Evolutionary conservation across 2,888 invertebrate species (phyloP), one percentile per base, ranked within the genome.

Genomic region (Sinopyrophorus schimmeli): DNA sequence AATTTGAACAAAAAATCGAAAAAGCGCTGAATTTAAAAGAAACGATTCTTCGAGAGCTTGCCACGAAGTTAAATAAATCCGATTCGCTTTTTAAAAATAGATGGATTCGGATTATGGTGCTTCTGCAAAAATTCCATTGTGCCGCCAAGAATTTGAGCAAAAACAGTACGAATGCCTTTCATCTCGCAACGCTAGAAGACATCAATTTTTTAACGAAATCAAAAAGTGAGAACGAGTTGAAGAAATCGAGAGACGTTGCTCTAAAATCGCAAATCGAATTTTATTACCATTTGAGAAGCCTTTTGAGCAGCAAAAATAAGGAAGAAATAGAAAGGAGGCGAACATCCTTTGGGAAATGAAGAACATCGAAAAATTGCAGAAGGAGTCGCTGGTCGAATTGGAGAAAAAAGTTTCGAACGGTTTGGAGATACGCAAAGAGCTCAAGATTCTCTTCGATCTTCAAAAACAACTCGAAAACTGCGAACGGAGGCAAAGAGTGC

Each of bases 281-380:
- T 6, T n/a, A 42, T 11, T 15, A 30, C 6, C 9, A 30, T 26
- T 21, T 52, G 12, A 42, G 28, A n/a, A 9, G n/a, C 4, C 16
- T 47, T 9, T 3, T 43, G 5, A 17, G 32, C 10, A 74, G 76
- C 24, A 74, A 76, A 1, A 73, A 76, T 1, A 69, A 71, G 1
- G 58, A 57, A 7, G 56, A 58, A 32, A 58, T 2, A 59, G 63
- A 7, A 57, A 67, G 23, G 63, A 63, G 17, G 74, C 65, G 62
- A 76, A 57, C 61, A 63, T 59, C 57, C 71, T 62, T 60, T 77
- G 66, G 71, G 74, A 66, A 59, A 74, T 55, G 62, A 69, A 62
- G 59, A 75, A 62, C 62, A 67, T 58, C 53, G 71, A 57, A 60
- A 73, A 62, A 61, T 66, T 63, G 60, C 75, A 59, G 69, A 70